Percentiles rank a stretch among this genome's conserved stretches.
Evolutionary conservation across 2,797 vertebrate species (phyloP).

Genomic region (Peromyscus melanophrys): DNA sequence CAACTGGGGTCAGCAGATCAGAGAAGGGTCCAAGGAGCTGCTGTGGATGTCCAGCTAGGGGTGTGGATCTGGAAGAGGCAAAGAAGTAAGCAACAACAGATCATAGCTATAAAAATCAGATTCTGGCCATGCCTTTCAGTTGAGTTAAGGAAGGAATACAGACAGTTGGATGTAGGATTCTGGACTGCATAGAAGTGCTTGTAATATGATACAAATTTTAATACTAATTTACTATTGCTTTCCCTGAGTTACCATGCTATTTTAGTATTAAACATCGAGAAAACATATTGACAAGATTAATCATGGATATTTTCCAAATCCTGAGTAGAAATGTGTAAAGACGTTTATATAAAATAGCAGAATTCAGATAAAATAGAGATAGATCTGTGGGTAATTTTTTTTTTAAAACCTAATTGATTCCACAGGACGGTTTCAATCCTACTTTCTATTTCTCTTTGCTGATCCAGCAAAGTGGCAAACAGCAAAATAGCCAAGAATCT

Average conservation of each 20-base stretch:
- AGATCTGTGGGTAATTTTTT: constrained; percentile 64
- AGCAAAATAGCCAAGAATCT: not conserved
- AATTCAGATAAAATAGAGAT: constrained; percentile 73
- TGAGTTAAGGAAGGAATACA: not conserved
- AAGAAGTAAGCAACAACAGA: accelerated
- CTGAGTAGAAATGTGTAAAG: constrained; percentile 76
- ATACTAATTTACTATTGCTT: constrained; percentile 68
- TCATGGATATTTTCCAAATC: constrained; percentile 73
- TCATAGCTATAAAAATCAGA: not conserved
- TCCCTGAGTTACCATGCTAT: constrained; percentile 26
- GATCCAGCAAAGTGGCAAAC: constrained; percentile 17
- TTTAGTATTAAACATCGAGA: constrained; percentile 73
- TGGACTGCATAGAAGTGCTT: not conserved
- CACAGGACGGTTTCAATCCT: not conserved
- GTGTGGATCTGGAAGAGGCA: accelerated
- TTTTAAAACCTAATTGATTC: constrained; percentile 46
- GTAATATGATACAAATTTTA: constrained; percentile 23
- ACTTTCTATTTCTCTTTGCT: constrained; percentile 42
- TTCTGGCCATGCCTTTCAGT: not conserved
- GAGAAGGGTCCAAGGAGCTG: not conserved
- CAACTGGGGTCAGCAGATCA: accelerated
- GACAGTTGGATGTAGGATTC: not conserved
- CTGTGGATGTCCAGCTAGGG: not conserved
- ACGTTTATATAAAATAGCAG: constrained; percentile 73
- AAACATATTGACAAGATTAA: constrained; percentile 69